Percentiles rank a stretch among this genome's conserved stretches.
These are phyloP conservation scores for Exocentrus adspersus DNA, from an alignment of 2,888 invertebrate genomes.

Conservation along the genomic window DNA sequence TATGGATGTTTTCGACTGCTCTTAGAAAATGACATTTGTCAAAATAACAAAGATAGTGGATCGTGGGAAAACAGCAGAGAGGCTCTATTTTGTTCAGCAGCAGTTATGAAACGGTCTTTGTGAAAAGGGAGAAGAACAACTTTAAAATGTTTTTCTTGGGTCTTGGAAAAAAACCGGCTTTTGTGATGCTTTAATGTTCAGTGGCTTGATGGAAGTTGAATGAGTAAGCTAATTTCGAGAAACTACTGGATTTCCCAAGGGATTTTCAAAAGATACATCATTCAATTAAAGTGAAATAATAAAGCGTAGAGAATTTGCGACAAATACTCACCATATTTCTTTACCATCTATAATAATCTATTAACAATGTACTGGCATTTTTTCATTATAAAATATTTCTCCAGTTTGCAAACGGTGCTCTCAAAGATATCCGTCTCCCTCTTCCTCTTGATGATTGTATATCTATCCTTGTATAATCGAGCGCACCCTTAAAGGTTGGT, in stretches of 20 bases:
- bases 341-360: too few species aligned
- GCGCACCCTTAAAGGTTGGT: too few species aligned
- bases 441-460: too few species aligned
- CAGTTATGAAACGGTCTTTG: slow-evolving; percentile 16
- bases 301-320: too few species aligned
- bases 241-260: background rate
- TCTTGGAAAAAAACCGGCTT: slow-evolving; percentile 3
- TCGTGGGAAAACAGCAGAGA: slow-evolving; percentile 34
- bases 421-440: too few species aligned
- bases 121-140: slow-evolving; percentile 17
- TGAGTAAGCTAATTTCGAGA: slow-evolving; percentile 11
- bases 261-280: too few species aligned
- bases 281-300: too few species aligned
- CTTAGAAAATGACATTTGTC: slow-evolving; percentile 62
- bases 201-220: slow-evolving; percentile 2
- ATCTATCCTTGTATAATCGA: too few species aligned
- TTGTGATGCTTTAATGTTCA: background rate
- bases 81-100: slow-evolving; percentile 21
- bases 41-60: slow-evolving; percentile 56
- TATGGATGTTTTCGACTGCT: slow-evolving; percentile 63
- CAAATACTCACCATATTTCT: too few species aligned
- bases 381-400: too few species aligned
- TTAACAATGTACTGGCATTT: too few species aligned
- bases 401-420: too few species aligned
- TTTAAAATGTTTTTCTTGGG: slow-evolving; percentile 22